Evolutionary conservation across 2,113 vertebrate species (phyloP), one percentile per base, ranked within the genome.

Genomic region (Mystacornis crossleyi): DNA sequence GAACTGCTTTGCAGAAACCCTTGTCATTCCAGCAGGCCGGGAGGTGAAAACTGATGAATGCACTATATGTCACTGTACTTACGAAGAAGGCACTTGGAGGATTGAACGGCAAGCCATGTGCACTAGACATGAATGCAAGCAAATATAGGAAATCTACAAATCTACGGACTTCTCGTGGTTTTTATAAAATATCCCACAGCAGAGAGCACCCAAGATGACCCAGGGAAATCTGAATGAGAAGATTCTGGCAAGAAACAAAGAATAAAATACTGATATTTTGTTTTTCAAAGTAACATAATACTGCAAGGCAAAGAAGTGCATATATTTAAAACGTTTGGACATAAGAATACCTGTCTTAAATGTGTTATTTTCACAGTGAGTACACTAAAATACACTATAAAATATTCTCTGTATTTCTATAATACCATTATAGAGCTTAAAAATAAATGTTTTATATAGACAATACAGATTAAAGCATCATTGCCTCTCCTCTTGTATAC

Each of bases 1-100:
- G 3, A 99, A 99, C 97, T 99, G 99, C 98, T 99, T 99, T 86
- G 99, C 99, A 20, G 99, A 99, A 97, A 99, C 99, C 3, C 97
- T 98, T 6, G 99, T 99, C 78, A 99, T 99, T 87, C 99, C 99
- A 65, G 99, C 99, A 3, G 99, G 99, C 66, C 98, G 99, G 69
- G 99, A 99, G 90, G 99, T 99, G 97, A 99, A 99, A 97, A 99
- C 99, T 0, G 99, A 99, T 40, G 99, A 99, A 48, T 99, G 99
- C 90, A 99, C 99, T 86, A 99, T 99, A 97, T 99, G 99, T 95
- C 99, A 99, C 98, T 99, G 99, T 92, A 99, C 99, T 33, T 99
- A 99, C 0, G 99, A 99, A 97, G 99, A 99, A 90, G 99, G 99
- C 85, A 99, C 99, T 3, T 99, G 99, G 99, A 98, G 99, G 94